These are phyloP conservation scores for Jacana jacana DNA, from an alignment of 2,113 vertebrate genomes.

Conservation along the genomic window DNA sequence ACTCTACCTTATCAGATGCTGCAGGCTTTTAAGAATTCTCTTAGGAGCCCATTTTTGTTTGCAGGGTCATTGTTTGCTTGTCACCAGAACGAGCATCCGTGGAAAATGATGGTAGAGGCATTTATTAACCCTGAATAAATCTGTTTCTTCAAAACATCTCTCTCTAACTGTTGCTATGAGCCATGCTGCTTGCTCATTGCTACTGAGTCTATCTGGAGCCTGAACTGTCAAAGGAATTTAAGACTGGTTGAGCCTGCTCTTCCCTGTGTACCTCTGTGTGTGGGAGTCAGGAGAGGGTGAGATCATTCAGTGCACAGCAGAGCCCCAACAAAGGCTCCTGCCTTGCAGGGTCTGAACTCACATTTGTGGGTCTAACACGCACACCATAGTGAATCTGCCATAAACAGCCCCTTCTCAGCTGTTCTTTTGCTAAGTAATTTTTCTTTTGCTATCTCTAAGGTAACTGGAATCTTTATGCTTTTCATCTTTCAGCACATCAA, in stretches of 20 bases:
- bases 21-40: neutral
- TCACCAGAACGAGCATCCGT: neutral
- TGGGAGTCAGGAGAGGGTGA: constrained; percentile 57
- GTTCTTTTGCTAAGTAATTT: neutral
- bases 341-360: neutral
- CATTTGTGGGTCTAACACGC: constrained; percentile 13
- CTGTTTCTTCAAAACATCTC: neutral
- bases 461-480: constrained; percentile 1
- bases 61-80: neutral
- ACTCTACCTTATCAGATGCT: neutral
- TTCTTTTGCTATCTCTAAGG: constrained; percentile 28
- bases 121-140: neutral
- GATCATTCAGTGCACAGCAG: constrained; percentile 10
- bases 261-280: constrained; percentile 19
- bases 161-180: neutral
- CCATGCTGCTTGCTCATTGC: neutral
- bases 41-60: neutral
- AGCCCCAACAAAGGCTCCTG: constrained; percentile 37
- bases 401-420: neutral
- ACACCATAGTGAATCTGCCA: neutral
- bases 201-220: neutral
- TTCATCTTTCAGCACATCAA: constrained; percentile 12
- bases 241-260: constrained; percentile 62
- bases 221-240: constrained; percentile 47
- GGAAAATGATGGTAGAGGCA: neutral